Percentiles rank a stretch among this genome's conserved stretches.
These are phyloP conservation scores for Podargus strigoides DNA, from an alignment of 2,797 vertebrate genomes.

Conservation along the genomic window DNA sequence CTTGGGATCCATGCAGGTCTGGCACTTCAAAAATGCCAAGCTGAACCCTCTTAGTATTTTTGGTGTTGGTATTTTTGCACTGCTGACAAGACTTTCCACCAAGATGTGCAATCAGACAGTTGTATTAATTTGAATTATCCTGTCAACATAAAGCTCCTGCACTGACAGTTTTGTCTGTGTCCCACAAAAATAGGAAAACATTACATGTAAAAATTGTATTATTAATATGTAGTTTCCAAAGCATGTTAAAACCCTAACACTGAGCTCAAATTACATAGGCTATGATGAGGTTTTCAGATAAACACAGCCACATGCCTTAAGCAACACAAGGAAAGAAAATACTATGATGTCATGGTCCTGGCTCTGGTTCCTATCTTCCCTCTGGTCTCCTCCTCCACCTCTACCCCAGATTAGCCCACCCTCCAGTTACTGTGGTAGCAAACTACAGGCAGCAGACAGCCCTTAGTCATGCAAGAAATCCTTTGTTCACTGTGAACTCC, in stretches of 20 bases:
- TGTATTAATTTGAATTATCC: background rate
- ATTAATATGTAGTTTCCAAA: slow-evolving; percentile 14
- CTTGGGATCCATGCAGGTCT: background rate
- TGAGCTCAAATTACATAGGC: slow-evolving; percentile 14
- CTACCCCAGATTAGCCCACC: background rate
- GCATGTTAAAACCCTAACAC: slow-evolving; percentile 4
- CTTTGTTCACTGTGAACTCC: background rate
- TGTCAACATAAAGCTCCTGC: background rate
- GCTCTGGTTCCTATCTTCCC: background rate
- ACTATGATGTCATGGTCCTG: background rate
- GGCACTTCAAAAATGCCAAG: background rate
- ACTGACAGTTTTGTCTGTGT: background rate
- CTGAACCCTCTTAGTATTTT: background rate
- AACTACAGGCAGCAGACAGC: background rate
- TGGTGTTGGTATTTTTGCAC: background rate
- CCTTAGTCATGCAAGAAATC: background rate
- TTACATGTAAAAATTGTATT: background rate
- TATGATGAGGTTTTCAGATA: slow-evolving; percentile 28
- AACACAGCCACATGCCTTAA: slow-evolving; percentile 25
- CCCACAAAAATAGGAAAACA: background rate
- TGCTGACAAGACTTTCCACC: background rate
- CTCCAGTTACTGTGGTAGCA: background rate
- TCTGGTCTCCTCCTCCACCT: background rate
- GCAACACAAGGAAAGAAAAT: slow-evolving; percentile 20
- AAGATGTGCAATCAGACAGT: background rate